Evolutionary conservation across 1,140 invertebrate genomes (phyloP).

Genomic region (Radopholus similis): DNA sequence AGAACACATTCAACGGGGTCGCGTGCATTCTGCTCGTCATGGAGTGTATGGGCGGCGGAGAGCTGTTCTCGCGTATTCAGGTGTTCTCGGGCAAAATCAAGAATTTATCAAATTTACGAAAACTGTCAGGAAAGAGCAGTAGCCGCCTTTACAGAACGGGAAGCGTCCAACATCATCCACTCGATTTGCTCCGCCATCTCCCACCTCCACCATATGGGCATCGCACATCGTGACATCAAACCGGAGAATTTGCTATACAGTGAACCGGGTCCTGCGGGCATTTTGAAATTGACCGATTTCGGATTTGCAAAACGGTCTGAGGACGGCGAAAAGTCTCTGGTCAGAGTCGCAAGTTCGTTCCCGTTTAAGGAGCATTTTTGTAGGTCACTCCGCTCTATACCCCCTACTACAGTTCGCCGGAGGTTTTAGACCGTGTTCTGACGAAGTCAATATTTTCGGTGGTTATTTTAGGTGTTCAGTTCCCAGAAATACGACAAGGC

Average conservation of each 20-base stretch:
- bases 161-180: slow-evolving; percentile 86
- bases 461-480: slow-evolving; percentile 86
- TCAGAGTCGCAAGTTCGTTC: slow-evolving; percentile 1
- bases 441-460: neutral
- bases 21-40: slow-evolving; percentile 90
- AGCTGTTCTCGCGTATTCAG: slow-evolving; percentile 70
- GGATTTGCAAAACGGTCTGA: slow-evolving; percentile 46
- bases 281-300: slow-evolving; percentile 79
- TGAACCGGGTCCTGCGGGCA: slow-evolving; percentile 64
- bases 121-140: slow-evolving; percentile 39
- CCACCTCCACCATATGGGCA: slow-evolving; percentile 86
- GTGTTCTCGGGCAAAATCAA: slow-evolving; percentile 14
- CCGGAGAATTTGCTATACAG: slow-evolving; percentile 65
- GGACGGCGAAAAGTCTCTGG: slow-evolving; percentile 58
- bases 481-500: slow-evolving; percentile 97
- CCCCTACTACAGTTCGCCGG: slow-evolving; percentile 39
- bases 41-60: slow-evolving; percentile 97
- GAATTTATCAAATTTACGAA: neutral
- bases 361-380: neutral
- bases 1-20: slow-evolving; percentile 82
- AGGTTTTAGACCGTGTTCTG: slow-evolving; percentile 21
- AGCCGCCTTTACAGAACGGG: slow-evolving; percentile 61
- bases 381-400: slow-evolving; percentile 34
- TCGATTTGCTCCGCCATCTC: slow-evolving; percentile 91
- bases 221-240: slow-evolving; percentile 63